Percentiles rank a stretch among this genome's conserved stretches.
phyloP scores from a whole-genome alignment of 2,797 vertebrate genomes.

The Labroides dimidiatus region DNA sequence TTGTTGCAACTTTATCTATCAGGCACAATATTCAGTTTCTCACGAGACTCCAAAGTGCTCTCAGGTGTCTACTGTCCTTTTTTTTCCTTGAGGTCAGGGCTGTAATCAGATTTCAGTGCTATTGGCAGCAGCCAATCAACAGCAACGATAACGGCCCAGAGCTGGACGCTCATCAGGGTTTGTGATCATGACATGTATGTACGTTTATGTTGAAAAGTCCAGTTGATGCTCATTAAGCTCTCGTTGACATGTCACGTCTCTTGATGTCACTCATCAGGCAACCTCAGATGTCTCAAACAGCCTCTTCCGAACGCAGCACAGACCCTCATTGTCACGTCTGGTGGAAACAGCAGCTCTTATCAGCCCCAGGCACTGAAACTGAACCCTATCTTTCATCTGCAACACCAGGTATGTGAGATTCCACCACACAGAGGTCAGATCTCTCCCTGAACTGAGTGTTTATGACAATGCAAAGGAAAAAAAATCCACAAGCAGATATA shows the following conservation, averaged over 20 bases:
- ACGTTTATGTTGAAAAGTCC: background rate
- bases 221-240: background rate
- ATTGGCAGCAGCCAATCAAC: constrained; percentile 20
- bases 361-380: constrained; percentile 62
- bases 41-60: constrained; percentile 53
- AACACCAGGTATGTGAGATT: constrained; percentile 38
- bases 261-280: constrained; percentile 38
- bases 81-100: constrained; percentile 41
- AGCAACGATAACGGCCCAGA: constrained; percentile 8
- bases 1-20: constrained; percentile 62
- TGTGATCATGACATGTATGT: no score
- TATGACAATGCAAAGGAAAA: constrained; percentile 20
- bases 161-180: background rate
- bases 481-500: constrained; percentile 12
- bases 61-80: constrained; percentile 59
- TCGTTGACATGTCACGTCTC: constrained; percentile 1
- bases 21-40: constrained; percentile 67
- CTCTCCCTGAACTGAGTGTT: background rate
- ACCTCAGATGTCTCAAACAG: constrained; percentile 45
- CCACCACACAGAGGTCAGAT: constrained; percentile 34
- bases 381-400: constrained; percentile 58
- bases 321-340: constrained; percentile 57
- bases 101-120: constrained; percentile 36
- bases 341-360: constrained; percentile 54
- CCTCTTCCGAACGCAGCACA: constrained; percentile 54